These are phyloP conservation scores for Selenia dentaria DNA, from an alignment of 2,888 invertebrate genomes.

Conservation along the genomic window DNA sequence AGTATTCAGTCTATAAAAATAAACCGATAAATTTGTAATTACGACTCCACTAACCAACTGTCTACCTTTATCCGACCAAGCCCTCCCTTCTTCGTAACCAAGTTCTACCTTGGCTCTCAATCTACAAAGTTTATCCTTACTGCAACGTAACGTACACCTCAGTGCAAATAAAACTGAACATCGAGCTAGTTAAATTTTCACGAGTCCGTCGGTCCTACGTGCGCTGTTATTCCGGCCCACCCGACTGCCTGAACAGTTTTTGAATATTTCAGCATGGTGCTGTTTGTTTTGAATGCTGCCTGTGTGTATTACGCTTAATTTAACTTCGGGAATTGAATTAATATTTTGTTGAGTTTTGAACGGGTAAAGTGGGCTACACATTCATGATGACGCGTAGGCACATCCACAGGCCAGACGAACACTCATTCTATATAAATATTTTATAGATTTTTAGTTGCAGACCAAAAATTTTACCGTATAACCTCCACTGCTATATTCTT, in stretches of 20 bases:
- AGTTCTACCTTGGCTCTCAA: not conserved
- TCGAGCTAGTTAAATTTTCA: slow-evolving; percentile 66
- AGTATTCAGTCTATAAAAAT: too few species aligned
- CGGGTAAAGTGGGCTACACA: too few species aligned
- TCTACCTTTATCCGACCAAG: too few species aligned
- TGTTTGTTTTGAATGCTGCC: slow-evolving; percentile 33
- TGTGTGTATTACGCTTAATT: slow-evolving; percentile 24
- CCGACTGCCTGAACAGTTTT: slow-evolving; percentile 41
- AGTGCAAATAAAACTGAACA: slow-evolving; percentile 64
- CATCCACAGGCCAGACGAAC: too few species aligned
- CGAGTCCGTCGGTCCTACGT: slow-evolving; percentile 44
- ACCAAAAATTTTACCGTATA: too few species aligned
- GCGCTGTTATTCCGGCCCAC: slow-evolving; percentile 47
- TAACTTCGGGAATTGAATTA: slow-evolving; percentile 11
- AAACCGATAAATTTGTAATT: too few species aligned
- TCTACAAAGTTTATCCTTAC: not conserved
- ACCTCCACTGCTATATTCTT: too few species aligned
- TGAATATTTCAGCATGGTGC: slow-evolving; percentile 42
- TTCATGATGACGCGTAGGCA: too few species aligned
- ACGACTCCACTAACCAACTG: too few species aligned
- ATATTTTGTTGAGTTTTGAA: not conserved
- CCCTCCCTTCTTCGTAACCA: too few species aligned
- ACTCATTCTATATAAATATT: too few species aligned
- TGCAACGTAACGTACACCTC: slow-evolving; percentile 43
- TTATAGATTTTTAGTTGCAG: too few species aligned